Base-by-base conservation (phyloP, 2,113 vertebrate genomes). In the Scolopax mira region DNA sequence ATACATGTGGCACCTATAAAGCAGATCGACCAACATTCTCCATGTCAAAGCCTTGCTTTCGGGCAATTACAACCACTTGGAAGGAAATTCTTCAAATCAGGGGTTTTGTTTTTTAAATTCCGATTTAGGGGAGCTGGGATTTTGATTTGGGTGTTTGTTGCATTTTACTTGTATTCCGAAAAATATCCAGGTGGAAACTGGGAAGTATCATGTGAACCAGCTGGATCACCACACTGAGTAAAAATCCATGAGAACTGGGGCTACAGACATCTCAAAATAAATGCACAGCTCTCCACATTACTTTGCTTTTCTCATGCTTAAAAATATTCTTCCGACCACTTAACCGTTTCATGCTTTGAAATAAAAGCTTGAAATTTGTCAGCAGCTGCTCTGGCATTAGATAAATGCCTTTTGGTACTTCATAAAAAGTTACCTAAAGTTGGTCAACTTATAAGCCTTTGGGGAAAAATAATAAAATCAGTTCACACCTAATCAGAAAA, bases 311-410 rank as follows among this genome's bases (percentile, higher is more conserved):
- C 81, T 91, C 46, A 42, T 70, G 85, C 72, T 95, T 82, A 55
- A 95, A 93, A 94, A 74, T 87, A 87, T 62, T 85, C 93, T 89
- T 89, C 71, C 71, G 91, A 79, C 74, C 66, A 62, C 90, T 95
- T 88, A 85, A 94, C 87, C 41, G 39, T 69, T 95, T 91, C 91
- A 88, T 91, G 85, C 78, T 91, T 95, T 94, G 71, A 93, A 95
- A 93, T 85, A 88, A 89, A 96, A 96, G 75, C 90, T 90, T 88
- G 93, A 96, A 94, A 97, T 96, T 96, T 97, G 91, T 95, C 94
- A 96, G 95, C 93, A 96, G 91, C 94, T 89, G 90, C 71, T 89
- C 79, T 89, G 85, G 85, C 89, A 79, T 82, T 82, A 90, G 81
- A 91, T 94, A 96, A 96, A 90, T 94, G 74, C 79, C 48, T 95